Base-by-base conservation (phyloP, 2,113 vertebrate species). In the Corynorhinus townsendii region DNA sequence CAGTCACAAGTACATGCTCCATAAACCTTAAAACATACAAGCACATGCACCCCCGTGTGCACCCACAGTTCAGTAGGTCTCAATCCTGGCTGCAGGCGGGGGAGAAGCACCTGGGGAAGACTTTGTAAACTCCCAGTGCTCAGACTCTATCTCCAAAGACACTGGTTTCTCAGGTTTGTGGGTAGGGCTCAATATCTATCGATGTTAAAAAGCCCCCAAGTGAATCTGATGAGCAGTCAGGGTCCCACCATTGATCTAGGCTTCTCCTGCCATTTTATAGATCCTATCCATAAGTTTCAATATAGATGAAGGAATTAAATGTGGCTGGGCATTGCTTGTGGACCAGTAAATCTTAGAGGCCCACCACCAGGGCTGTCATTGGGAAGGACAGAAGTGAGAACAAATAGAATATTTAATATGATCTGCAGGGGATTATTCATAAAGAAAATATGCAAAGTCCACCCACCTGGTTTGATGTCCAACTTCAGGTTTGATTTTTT, bases 401-500 rank as follows among this genome's bases (percentile, higher is more conserved):
- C 43, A 11, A 43, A 40, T 38, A 64, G 6, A 45, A 15, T 72
- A 43, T 87, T 84, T 84, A 81, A 14, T 43, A 91, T 66, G 24
- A 56, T 12, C 28, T 35, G 22, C 7, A 47, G 54, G 30, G 22
- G 24, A 88, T 89, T 82, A 71, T 16, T 38, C 35, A 81, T 33
- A 72, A 73, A n/a, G 49, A 87, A 73, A 33, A 2, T 17, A 83
- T n/a, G 11, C 30, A 81, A 77, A 82, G 16, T 17, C 12, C 24
- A 96, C 97, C 97, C 94, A 98, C 98, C 97, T 96, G 84, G 77
- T 26, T 10, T 54, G 91, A 98, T 47, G 77, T 97, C 59, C 95
- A 98, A 91, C 6, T 94, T 0, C 30, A 79, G 0, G 52, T 96
- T 45, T 0, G 0, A 38, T 59, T 87, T 96, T 4, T 81, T 2